Conservation (phyloP, 2,888 invertebrate species). For the Parthenolecanium corni region DNA sequence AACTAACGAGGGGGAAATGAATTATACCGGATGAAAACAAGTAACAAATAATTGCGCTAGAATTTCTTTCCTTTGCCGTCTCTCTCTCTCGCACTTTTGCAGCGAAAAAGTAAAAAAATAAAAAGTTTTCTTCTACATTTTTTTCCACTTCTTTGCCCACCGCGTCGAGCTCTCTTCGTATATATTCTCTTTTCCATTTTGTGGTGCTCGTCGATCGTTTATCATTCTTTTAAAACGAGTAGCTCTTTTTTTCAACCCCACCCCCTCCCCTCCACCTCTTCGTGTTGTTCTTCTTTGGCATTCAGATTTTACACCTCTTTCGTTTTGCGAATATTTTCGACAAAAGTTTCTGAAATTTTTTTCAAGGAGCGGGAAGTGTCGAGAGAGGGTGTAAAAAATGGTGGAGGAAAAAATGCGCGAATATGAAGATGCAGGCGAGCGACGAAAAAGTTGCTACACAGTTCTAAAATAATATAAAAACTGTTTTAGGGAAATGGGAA, state of each 20-base stretch:
- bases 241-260: too few relatives aligned
- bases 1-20: conserved; percentile 27
- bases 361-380: neutral
- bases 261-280: too few relatives aligned
- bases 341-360: neutral
- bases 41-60: conserved; percentile 27
- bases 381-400: neutral
- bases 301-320: conserved; percentile 17
- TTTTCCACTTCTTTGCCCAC: conserved; percentile 23
- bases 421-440: neutral
- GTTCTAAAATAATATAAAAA: too few relatives aligned
- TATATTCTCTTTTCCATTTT: neutral
- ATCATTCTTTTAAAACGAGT: conserved; percentile 17
- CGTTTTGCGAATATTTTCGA: neutral
- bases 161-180: conserved; percentile 24
- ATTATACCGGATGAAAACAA: conserved; percentile 28
- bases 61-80: conserved; percentile 14
- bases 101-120: neutral
- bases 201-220: conserved; percentile 1
- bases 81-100: conserved; percentile 17
- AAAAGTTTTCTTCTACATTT: conserved; percentile 8
- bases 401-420: neutral
- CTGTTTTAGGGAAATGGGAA: too few relatives aligned
- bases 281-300: conserved; percentile 2
- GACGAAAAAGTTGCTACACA: too few relatives aligned